A percentile compares a stretch with the other conserved stretches of the same genome.
Conservation (phyloP, 2,888 invertebrate genomes). For the Galeruca laticollis region DNA sequence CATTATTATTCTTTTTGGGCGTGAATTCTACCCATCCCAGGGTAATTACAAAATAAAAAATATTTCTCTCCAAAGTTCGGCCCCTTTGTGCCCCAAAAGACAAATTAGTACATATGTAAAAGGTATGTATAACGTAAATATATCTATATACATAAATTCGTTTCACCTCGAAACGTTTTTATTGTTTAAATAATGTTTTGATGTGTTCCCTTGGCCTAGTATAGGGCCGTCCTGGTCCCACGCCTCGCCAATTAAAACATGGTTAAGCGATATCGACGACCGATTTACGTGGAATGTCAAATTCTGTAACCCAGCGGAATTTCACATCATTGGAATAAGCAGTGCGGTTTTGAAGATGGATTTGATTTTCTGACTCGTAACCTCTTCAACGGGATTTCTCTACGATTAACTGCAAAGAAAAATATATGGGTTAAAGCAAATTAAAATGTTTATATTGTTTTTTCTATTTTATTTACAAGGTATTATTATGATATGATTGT, state of each 20-base stretch:
- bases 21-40: not conserved
- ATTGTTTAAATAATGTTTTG: constrained; percentile 42
- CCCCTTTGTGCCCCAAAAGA: constrained; percentile 17
- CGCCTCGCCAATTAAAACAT: constrained; percentile 49
- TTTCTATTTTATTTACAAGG: no score
- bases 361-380: not conserved
- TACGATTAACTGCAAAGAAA: constrained; percentile 3
- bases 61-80: not conserved
- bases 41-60: not conserved
- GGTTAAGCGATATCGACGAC: constrained; percentile 63
- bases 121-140: constrained; percentile 25
- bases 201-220: constrained; percentile 63
- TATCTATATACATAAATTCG: constrained; percentile 40
- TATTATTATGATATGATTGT: no score
- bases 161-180: constrained; percentile 25
- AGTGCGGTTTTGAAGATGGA: constrained; percentile 36
- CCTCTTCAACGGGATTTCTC: constrained; percentile 3
- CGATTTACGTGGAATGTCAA: constrained; percentile 64
- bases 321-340: constrained; percentile 65
- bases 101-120: constrained; percentile 26
- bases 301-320: constrained; percentile 61
- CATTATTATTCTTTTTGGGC: not conserved
- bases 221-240: constrained; percentile 67
- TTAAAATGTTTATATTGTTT: no score
- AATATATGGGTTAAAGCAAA: no score